phyloP scores from a whole-genome alignment of 2,797 vertebrate genomes.

The Hyperoplus immaculatus region DNA sequence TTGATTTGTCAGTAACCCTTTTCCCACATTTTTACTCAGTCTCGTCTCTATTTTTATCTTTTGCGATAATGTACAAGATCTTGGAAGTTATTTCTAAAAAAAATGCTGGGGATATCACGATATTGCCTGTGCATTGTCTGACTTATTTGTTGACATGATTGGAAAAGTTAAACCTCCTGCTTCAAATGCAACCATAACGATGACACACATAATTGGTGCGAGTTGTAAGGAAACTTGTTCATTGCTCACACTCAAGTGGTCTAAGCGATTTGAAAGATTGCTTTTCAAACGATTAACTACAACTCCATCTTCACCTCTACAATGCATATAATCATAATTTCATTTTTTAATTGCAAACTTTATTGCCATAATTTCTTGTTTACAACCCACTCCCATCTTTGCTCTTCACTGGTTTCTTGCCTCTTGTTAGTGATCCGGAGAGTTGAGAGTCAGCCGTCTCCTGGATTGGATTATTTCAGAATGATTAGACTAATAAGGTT shows the following conservation, averaged over 20 bases:
- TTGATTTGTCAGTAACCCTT: neutral
- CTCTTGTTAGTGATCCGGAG: slow-evolving; percentile 48
- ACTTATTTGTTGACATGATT: neutral
- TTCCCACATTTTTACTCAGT: neutral
- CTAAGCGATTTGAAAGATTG: neutral
- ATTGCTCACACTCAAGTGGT: neutral
- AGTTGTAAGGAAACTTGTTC: neutral
- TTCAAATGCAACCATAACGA: neutral
- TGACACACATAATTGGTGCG: neutral
- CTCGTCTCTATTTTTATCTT: too few relatives aligned
- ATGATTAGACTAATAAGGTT: slow-evolving; percentile 79
- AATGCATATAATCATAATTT: neutral
- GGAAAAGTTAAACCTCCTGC: neutral
- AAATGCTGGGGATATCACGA: too few relatives aligned
- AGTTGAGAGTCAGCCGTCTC: slow-evolving; percentile 73
- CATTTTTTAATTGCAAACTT: neutral
- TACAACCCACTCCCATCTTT: neutral
- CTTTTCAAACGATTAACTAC: neutral
- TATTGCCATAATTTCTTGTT: neutral
- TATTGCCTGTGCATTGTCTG: neutral
- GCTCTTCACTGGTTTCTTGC: slow-evolving; percentile 43
- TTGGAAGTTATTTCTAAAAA: too few relatives aligned
- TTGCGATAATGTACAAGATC: too few relatives aligned
- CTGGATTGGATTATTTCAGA: slow-evolving; percentile 82
- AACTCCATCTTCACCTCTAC: neutral